Evolutionary conservation across 2,888 invertebrate genomes (phyloP), one percentile per base, ranked within the genome.

Genomic region (Chamaedrilus cognettii): DNA sequence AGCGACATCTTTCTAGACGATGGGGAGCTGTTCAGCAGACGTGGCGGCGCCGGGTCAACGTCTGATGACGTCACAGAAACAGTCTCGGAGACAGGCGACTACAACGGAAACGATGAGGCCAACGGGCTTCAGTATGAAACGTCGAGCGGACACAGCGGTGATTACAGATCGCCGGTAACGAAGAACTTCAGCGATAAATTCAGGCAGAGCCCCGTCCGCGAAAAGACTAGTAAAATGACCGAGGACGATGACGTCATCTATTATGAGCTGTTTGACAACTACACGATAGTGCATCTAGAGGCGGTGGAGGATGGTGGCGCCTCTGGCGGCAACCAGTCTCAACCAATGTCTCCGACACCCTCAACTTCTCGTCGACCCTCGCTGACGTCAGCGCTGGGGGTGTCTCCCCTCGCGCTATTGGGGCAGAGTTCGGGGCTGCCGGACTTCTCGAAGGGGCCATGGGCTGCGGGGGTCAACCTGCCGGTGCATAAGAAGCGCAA

Each of bases 201-300:
- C 28, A 57, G 32, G 23, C 32, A 57, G 15, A 57, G n/a, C 3
- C 31, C 26, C 31, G 35, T 33, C 23, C 23, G n/a, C n/a, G n/a
- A n/a, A n/a, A n/a, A n/a, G n/a, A n/a, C n/a, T n/a, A n/a, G n/a
- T n/a, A n/a, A n/a, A n/a, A n/a, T n/a, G n/a, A n/a, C n/a, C n/a
- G n/a, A 7, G 32, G 35, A 58, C 2, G 64, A 68, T 31, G 60
- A 64, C 60, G 33, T 60, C 32, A 42, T 30, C 5, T 68, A 68
- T 58, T 68, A 68, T 30, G 42, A 35, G n/a, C 33, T 64, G n/a
- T 35, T 68, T 30, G 68, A 68, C 64, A 68, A 68, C 35, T 68
- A 64, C 51, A 65, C 64, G 23, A 65, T 68, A n/a, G 58, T 26
- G 28, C 23, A 49, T 26, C 50, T 68, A 32, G 68, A 68, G 34